Evolutionary conservation across 2,888 invertebrate species (phyloP).

Genomic region (Lumbricus terrestris): DNA sequence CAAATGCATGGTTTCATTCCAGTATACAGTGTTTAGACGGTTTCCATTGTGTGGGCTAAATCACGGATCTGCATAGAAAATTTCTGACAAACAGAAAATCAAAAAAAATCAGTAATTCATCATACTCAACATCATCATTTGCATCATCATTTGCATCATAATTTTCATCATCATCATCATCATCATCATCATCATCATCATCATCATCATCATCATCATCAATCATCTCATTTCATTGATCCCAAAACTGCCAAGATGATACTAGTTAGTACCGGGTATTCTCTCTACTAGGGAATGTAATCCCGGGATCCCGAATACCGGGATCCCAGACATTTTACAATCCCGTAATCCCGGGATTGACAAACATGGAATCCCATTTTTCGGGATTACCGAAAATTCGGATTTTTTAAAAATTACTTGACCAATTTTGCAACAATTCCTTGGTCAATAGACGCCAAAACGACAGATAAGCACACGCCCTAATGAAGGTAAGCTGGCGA

Average conservation of each 20-base stretch:
- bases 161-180: no score
- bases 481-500: no score
- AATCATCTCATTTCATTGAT: background rate
- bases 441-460: no score
- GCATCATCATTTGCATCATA: background rate
- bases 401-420: no score
- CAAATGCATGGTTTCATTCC: background rate
- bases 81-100: background rate
- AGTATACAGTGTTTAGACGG: background rate
- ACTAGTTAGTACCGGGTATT: background rate
- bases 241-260: background rate
- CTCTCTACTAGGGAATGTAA: no score
- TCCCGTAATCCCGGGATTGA: no score
- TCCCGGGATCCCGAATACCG: no score
- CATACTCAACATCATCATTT: background rate
- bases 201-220: background rate
- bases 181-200: background rate
- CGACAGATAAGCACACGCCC: no score
- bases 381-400: no score
- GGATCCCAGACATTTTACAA: no score
- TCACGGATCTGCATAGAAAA: background rate
- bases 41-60: background rate
- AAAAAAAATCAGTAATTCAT: background rate
- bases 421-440: no score
- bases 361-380: no score